A percentile compares a stretch with the other conserved stretches of the same genome.
phyloP scores from a whole-genome alignment of 2,888 invertebrate genomes.

The Hoplodrina ambigua region DNA sequence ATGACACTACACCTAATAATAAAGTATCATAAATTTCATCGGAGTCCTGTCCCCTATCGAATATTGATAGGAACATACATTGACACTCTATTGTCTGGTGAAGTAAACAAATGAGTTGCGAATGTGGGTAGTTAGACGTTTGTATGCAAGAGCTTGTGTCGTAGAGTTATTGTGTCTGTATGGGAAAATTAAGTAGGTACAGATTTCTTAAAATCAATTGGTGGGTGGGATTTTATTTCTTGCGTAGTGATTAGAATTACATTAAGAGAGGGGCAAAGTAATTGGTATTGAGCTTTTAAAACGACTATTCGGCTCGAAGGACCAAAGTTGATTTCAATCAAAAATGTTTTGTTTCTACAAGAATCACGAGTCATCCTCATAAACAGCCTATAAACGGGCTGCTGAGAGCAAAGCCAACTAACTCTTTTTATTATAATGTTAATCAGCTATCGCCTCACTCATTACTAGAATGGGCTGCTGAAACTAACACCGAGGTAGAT shows the following conservation, averaged over 20 bases:
- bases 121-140: constrained; percentile 35
- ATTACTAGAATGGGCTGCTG: not conserved
- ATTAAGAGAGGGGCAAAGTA: not conserved
- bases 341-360: no score
- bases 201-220: not conserved
- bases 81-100: constrained; percentile 47
- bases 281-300: no score
- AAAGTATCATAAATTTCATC: constrained; percentile 78
- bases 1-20: constrained; percentile 73
- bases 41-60: constrained; percentile 61
- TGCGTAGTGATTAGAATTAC: not conserved
- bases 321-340: not conserved
- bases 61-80: constrained; percentile 58
- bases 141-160: constrained; percentile 31
- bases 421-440: not conserved
- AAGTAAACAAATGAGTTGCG: constrained; percentile 27
- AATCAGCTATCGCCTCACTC: not conserved
- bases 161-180: constrained; percentile 17
- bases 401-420: not conserved
- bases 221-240: not conserved
- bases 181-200: constrained; percentile 7
- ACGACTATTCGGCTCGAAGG: not conserved
- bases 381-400: no score
- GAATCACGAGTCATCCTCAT: no score
- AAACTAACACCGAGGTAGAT: not conserved